Percentiles rank a stretch among this genome's conserved stretches.
These are phyloP conservation scores for Chrosomus eos DNA, from an alignment of 2,797 vertebrate species.

Conservation along the genomic window DNA sequence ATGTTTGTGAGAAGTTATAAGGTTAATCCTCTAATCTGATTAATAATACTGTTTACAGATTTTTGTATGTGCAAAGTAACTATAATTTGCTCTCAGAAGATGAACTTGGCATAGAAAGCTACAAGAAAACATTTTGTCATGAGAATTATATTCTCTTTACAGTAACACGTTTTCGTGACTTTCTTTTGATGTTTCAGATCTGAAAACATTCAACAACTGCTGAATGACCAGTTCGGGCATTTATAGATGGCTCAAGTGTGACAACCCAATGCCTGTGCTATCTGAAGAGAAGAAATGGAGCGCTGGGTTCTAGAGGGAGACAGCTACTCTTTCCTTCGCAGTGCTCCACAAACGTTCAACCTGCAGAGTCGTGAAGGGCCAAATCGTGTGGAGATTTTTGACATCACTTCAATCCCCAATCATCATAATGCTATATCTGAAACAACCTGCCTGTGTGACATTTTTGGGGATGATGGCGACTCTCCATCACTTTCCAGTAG, in stretches of 20 bases:
- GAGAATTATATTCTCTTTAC: neutral
- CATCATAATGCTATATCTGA: constrained; percentile 78
- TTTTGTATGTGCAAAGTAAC: neutral
- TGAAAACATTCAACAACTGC: constrained; percentile 17
- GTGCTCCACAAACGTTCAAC: constrained; percentile 71
- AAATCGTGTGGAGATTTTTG: constrained; percentile 82
- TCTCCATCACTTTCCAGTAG: constrained; percentile 72
- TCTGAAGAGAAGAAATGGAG: constrained; percentile 78
- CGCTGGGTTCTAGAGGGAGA: constrained; percentile 82
- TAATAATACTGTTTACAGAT: neutral
- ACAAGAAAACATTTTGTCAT: neutral
- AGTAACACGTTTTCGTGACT: neutral
- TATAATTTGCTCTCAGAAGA: neutral
- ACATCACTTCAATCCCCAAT: constrained; percentile 77
- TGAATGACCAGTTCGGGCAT: constrained; percentile 28
- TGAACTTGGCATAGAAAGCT: neutral
- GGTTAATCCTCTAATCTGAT: neutral
- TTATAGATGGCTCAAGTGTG: constrained; percentile 60
- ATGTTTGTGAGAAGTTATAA: neutral
- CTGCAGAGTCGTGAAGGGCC: constrained; percentile 77
- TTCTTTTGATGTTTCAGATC: constrained; percentile 46
- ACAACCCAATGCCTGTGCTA: constrained; percentile 68
- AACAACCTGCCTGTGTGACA: constrained; percentile 83
- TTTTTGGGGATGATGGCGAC: constrained; percentile 81
- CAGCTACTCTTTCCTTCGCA: constrained; percentile 79